Percentiles rank a stretch among this genome's conserved stretches.
phyloP scores from a whole-genome alignment of 1,140 invertebrate genomes.

The Potamilus streckersoni region DNA sequence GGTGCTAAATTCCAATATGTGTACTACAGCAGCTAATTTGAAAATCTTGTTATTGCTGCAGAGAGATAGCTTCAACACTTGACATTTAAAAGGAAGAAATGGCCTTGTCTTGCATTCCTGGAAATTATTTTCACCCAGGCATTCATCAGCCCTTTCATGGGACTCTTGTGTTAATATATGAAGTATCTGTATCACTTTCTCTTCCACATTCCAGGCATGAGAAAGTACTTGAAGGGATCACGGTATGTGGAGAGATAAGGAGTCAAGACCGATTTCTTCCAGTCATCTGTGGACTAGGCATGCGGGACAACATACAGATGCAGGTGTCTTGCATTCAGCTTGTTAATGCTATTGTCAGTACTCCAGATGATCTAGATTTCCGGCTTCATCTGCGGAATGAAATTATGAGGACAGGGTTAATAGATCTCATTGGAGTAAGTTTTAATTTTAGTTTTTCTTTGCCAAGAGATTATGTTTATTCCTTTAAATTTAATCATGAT shows the following conservation, averaged over 20 bases:
- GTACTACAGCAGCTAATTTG: too few species aligned
- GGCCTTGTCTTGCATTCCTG: too few species aligned
- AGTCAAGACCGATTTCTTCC: conserved; percentile 84
- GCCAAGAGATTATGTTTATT: too few species aligned
- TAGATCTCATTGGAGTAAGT: conserved; percentile 80
- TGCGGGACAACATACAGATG: conserved; percentile 79
- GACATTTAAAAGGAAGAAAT: too few species aligned
- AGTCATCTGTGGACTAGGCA: conserved; percentile 86
- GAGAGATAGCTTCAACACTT: too few species aligned
- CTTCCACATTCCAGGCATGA: conserved; percentile 74
- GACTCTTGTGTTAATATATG: too few species aligned
- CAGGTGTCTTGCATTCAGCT: conserved; percentile 88
- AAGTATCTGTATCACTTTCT: not conserved
- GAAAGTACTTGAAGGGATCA: conserved; percentile 92
- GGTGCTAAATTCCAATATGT: too few species aligned
- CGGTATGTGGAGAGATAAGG: conserved; percentile 86
- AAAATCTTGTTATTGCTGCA: too few species aligned
- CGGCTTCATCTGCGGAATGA: conserved; percentile 94
- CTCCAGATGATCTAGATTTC: conserved; percentile 93
- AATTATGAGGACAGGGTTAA: conserved; percentile 91
- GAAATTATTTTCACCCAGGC: too few species aligned
- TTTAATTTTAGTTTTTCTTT: not conserved
- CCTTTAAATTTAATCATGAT: too few species aligned
- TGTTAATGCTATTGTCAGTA: conserved; percentile 92
- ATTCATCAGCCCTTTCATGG: too few species aligned